Percentiles rank a stretch among this genome's conserved stretches.
These are phyloP conservation scores for Oreochromis niloticus DNA, from an alignment of 2,113 vertebrate genomes.

Conservation along the genomic window DNA sequence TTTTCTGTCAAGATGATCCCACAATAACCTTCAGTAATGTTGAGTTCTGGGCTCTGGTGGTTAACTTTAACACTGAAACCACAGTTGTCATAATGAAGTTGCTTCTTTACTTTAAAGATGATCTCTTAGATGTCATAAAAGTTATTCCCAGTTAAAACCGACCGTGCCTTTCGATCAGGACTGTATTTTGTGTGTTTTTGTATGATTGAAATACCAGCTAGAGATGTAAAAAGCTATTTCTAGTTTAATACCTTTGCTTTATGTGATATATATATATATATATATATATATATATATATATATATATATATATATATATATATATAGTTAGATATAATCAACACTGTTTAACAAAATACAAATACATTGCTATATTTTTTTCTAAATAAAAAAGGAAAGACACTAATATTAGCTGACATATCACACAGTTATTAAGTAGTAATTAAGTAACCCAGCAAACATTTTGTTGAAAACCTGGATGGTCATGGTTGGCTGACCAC, in stretches of 20 bases:
- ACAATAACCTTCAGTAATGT: background rate
- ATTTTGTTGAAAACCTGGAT: background rate
- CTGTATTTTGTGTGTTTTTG: background rate
- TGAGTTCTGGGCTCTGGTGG: background rate
- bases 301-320: background rate
- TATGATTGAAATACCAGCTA: background rate
- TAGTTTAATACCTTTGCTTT: background rate
- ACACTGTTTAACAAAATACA: background rate
- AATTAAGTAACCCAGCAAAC: background rate
- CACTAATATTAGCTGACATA: background rate
- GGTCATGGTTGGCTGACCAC: background rate
- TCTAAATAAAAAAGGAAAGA: background rate
- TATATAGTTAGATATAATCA: background rate
- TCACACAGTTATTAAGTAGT: background rate
- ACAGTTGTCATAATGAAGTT: background rate
- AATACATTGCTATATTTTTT: background rate
- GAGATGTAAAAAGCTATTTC: background rate
- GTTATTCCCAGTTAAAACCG: background rate
- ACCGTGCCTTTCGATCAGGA: background rate
- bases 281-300: background rate
- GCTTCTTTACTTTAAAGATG: background rate
- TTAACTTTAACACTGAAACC: background rate
- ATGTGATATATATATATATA: background rate
- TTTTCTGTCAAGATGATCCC: background rate
- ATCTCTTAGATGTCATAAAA: background rate